Percentiles rank a stretch among this genome's conserved stretches.
phyloP scores from a whole-genome alignment of 92 coral and sea anemone genomes.

The Desmophyllum pertusum region DNA sequence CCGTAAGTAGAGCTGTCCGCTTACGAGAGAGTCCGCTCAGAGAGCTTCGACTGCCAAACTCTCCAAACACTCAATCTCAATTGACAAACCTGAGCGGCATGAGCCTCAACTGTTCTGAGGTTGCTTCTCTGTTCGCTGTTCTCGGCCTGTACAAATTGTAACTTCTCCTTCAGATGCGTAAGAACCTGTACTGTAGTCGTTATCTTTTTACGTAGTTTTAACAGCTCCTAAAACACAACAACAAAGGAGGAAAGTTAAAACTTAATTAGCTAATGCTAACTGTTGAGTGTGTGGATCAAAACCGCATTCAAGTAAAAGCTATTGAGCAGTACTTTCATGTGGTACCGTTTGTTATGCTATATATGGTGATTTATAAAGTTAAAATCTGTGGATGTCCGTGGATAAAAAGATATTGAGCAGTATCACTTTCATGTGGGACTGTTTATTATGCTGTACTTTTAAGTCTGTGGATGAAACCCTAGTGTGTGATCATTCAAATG shows the following conservation, averaged over 20 bases:
- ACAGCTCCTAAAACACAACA: conserved; percentile 68
- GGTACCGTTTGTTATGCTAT: neutral
- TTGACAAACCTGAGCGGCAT: conserved; percentile 87
- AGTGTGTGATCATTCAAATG: neutral
- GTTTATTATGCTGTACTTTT: too few species aligned
- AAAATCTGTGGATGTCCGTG: too few species aligned
- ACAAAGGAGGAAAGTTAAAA: neutral
- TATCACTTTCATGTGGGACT: too few species aligned
- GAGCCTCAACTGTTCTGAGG: conserved; percentile 84
- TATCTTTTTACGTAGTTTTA: conserved; percentile 96
- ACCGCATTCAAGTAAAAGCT: neutral
- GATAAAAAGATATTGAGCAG: too few species aligned
- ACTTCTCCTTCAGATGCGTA: conserved; percentile 95
- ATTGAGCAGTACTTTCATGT: neutral
- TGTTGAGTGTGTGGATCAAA: neutral
- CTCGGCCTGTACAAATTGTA: conserved; percentile 95
- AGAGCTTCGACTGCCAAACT: too few species aligned
- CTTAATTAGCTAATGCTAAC: too few species aligned
- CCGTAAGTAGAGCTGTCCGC: too few species aligned
- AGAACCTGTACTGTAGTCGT: conserved; percentile 98
- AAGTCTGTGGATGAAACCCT: neutral
- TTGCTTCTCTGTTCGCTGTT: conserved; percentile 83
- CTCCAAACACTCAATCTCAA: neutral
- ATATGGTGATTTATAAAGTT: neutral
- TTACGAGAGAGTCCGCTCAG: too few species aligned